Evolutionary conservation across 2,113 vertebrate genomes (phyloP), one percentile per base, ranked within the genome.

Genomic region (Zosterops hypoxanthus): DNA sequence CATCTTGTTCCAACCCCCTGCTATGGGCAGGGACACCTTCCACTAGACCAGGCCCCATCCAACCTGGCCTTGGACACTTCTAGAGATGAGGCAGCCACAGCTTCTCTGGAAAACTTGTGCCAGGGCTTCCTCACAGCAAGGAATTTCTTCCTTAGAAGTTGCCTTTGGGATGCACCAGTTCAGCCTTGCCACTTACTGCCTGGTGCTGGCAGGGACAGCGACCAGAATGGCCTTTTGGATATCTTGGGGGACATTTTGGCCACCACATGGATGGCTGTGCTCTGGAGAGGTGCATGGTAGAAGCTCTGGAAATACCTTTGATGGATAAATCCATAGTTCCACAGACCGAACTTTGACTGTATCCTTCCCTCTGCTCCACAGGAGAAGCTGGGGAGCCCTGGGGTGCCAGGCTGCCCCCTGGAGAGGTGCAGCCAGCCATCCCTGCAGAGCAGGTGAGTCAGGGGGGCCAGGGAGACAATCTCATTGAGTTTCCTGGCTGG

Each of bases 391-490:
- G 26, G 17, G 57, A 84, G 15, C 64, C 73, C 46, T 41, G 12
- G 60, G 90, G 55, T 12, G 4, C 22, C 13, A 44, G 3, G 1
- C 63, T 88, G 50, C 41, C 70, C 18, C 60, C 71, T 1, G 34
- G 14, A 3, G 77, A 13, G 41, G 60, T 39, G n/a, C 82, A 88
- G 46, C 78, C 65, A 23, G 9, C 68, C 36, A 8, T 71, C 42
- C 84, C 83, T 14, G 23, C 33, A 64, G 76, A 83, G n/a, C 95
- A 95, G 97, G 97, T 98, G 82, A 97, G 97, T 53, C 31, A 26
- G 36, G 39, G 21, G 8, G 18, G 14, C 44, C 34, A 59, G n/a
- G 36, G 20, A 36, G 1, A 53, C 21, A 14, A 25, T 60, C 17
- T 16, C 9, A 23, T 0, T 20, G 33, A 6, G 34, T 7, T 6